Percentiles rank a stretch among this genome's conserved stretches.
These are phyloP conservation scores for Drosophila athabasca DNA, from an alignment of 1,140 invertebrate species.

Conservation along the genomic window DNA sequence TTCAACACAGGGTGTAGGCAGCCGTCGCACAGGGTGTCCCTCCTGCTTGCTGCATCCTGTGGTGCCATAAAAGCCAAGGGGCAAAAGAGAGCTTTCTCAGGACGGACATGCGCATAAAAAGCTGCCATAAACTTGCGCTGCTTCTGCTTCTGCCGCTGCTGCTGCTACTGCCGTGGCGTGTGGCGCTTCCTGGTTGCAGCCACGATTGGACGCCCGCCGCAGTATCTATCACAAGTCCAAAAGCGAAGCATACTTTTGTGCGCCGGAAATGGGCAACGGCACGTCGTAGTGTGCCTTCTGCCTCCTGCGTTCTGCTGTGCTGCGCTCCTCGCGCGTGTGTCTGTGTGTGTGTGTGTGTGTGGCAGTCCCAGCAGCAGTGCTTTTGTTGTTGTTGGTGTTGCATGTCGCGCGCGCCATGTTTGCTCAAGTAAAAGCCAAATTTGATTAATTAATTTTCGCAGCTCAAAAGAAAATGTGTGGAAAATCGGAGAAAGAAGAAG, in stretches of 20 bases:
- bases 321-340: conserved; percentile 14
- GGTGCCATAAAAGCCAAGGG: too few relatives aligned
- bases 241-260: conserved; percentile 56
- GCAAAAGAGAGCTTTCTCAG: too few relatives aligned
- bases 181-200: conserved; percentile 31
- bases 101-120: conserved; percentile 54
- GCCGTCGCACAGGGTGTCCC: too few relatives aligned
- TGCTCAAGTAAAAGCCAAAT: conserved; percentile 66
- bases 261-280: conserved; percentile 54
- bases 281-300: conserved; percentile 31
- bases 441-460: conserved; percentile 60
- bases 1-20: too few relatives aligned
- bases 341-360: conserved; percentile 23
- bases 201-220: conserved; percentile 3
- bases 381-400: conserved; percentile 39
- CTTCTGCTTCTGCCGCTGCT: too few relatives aligned
- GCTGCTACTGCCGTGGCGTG: not conserved
- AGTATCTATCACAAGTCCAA: conserved; percentile 71
- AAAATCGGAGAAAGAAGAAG: conserved; percentile 26
- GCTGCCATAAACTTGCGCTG: conserved; percentile 43
- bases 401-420: conserved; percentile 62
- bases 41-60: too few relatives aligned
- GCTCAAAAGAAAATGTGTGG: conserved; percentile 11
- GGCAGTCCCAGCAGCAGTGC: too few relatives aligned
- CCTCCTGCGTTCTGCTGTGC: conserved; percentile 7